These are phyloP conservation scores for Hyperopisus bebe DNA, from an alignment of 2,113 vertebrate genomes.

Conservation along the genomic window DNA sequence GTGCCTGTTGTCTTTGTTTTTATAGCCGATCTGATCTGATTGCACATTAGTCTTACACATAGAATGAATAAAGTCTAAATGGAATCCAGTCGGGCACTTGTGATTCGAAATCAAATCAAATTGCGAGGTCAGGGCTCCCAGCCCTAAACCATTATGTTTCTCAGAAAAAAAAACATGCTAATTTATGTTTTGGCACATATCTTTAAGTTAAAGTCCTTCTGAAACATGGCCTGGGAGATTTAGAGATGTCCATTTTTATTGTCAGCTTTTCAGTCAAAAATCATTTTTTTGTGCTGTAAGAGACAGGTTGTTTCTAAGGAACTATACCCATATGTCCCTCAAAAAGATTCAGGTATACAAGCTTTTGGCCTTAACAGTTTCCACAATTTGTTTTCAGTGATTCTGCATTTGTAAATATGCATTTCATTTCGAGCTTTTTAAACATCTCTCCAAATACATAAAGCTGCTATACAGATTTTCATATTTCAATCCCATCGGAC, in stretches of 20 bases:
- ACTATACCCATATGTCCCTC: background rate
- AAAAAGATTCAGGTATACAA: background rate
- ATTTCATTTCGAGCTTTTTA: background rate
- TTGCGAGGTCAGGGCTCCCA: background rate
- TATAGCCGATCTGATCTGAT: background rate
- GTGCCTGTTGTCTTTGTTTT: background rate
- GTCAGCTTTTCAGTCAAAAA: background rate
- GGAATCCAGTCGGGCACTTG: background rate
- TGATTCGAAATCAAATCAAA: background rate
- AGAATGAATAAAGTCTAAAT: background rate
- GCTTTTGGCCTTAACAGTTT: background rate
- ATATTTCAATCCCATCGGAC: background rate
- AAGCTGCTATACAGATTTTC: background rate
- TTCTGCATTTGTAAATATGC: background rate
- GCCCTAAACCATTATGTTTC: background rate
- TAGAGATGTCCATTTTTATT: background rate
- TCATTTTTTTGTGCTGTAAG: background rate
- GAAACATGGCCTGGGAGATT: background rate
- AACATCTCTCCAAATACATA: background rate
- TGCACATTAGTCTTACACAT: background rate
- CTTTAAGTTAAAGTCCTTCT: background rate
- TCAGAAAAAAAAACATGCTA: background rate
- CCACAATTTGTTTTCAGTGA: background rate
- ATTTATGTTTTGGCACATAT: background rate
- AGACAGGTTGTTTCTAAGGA: background rate